phyloP scores from a whole-genome alignment of 2,888 invertebrate species.

The Dolomedes plantarius region DNA sequence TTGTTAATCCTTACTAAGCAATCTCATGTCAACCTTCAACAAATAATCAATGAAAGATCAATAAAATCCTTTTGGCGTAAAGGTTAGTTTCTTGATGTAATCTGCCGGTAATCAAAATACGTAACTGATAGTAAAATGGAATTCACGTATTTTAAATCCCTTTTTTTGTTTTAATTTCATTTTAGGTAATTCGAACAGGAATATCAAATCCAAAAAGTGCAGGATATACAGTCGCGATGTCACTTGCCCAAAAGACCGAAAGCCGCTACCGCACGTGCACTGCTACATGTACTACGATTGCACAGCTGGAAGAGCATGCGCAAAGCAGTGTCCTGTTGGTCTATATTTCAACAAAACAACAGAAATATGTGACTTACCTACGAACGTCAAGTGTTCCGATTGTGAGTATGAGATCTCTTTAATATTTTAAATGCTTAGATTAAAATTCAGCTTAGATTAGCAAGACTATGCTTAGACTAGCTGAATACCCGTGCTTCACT shows the following conservation, averaged over 20 bases:
- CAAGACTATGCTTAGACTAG: too few species aligned
- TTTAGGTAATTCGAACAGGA: conserved; percentile 1
- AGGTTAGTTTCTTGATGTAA: too few species aligned
- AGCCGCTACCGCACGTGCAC: conserved; percentile 1
- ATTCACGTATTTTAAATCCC: too few species aligned
- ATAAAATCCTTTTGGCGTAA: too few species aligned
- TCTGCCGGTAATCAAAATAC: too few species aligned
- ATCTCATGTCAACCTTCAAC: too few species aligned
- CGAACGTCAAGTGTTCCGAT: conserved; percentile 42
- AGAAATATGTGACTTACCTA: conserved; percentile 46
- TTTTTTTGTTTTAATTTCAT: neutral
- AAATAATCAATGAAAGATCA: too few species aligned
- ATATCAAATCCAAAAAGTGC: conserved; percentile 15
- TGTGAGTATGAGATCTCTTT: conserved; percentile 19
- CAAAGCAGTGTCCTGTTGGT: conserved; percentile 40
- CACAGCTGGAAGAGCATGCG: conserved; percentile 19
- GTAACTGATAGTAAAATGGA: too few species aligned
- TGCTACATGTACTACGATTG: conserved; percentile 61
- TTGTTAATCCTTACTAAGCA: too few species aligned
- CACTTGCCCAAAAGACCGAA: neutral
- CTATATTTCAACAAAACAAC: conserved; percentile 38
- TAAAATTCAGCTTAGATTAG: too few species aligned
- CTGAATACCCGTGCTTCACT: too few species aligned
- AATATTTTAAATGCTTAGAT: too few species aligned
- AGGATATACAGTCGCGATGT: conserved; percentile 3